These are phyloP conservation scores for Chromoteleia sp. DNA, from an alignment of 2,888 invertebrate species.

Conservation along the genomic window DNA sequence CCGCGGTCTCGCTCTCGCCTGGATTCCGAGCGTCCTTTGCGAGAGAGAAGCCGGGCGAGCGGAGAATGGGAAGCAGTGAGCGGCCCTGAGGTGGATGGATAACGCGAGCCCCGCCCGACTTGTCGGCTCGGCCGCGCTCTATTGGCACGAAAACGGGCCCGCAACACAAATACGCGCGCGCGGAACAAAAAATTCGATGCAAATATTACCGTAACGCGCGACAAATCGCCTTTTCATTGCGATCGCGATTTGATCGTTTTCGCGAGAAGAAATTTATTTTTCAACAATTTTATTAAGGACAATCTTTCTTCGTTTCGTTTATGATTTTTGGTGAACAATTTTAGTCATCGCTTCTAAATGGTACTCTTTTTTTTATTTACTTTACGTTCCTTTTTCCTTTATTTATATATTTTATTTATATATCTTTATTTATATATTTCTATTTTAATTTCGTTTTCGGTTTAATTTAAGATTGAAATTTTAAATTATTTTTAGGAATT, in stretches of 20 bases:
- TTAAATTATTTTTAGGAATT: no score
- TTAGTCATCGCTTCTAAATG: no score
- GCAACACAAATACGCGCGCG: conserved; percentile 42
- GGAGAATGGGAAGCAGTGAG: conserved; percentile 72
- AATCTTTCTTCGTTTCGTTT: no score
- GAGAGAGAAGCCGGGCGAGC: conserved; percentile 64
- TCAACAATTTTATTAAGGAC: no score
- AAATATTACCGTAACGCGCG: conserved; percentile 4
- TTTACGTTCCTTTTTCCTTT: no score
- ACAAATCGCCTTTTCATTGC: conserved; percentile 5
- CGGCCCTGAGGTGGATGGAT: conserved; percentile 76
- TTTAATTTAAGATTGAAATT: no score
- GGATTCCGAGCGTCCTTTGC: conserved; percentile 60
- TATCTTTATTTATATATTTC: no score
- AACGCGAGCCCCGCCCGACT: conserved; percentile 74
- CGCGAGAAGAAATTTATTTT: no score
- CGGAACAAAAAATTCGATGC: conserved; percentile 25
- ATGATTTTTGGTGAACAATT: no score
- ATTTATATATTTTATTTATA: no score
- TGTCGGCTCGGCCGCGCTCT: conserved; percentile 55
- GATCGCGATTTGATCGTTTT: background rate
- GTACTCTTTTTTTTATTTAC: no score
- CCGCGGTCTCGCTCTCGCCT: conserved; percentile 43
- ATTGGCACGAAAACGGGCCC: conserved; percentile 53
- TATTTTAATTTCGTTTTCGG: no score